These are phyloP conservation scores for Exaiptasia diaphana DNA, from an alignment of 64 coral and sea anemone species.

Conservation along the genomic window DNA sequence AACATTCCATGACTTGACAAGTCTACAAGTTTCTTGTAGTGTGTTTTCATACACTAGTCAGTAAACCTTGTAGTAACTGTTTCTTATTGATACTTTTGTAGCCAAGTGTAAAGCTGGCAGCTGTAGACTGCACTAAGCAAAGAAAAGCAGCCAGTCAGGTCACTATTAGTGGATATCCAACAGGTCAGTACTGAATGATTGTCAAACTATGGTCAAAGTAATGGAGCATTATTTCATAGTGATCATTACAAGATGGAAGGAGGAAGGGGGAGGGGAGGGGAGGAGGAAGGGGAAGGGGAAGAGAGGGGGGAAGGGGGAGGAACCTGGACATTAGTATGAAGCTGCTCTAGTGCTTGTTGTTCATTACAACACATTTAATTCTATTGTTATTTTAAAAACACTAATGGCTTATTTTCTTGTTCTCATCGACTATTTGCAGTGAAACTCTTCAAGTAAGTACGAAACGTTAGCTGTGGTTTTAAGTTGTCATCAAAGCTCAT, in stretches of 20 bases:
- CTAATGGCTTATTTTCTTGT: too few relatives aligned
- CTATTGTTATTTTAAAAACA: too few relatives aligned
- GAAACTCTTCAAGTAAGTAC: conserved; percentile 78
- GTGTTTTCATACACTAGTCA: background rate
- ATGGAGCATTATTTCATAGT: too few relatives aligned
- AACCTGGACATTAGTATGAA: too few relatives aligned
- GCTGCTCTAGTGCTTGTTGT: too few relatives aligned
- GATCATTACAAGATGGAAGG: too few relatives aligned
- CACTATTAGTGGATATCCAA: conserved; percentile 73
- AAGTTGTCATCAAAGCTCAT: background rate
- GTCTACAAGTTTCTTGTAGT: background rate
- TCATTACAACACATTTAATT: too few relatives aligned
- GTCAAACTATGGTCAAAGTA: background rate
- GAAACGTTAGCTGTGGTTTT: background rate
- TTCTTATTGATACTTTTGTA: background rate
- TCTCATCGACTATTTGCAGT: conserved; percentile 60
- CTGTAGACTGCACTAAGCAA: conserved; percentile 67
- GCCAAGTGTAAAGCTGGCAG: conserved; percentile 64
- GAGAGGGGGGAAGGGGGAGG: too few relatives aligned
- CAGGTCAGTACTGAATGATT: conserved; percentile 40
- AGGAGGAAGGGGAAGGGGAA: too few relatives aligned
- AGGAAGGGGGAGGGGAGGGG: too few relatives aligned
- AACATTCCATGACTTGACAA: background rate
- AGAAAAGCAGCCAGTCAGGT: conserved; percentile 16
- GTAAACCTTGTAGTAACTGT: background rate